A percentile compares a stretch with the other conserved stretches of the same genome.
These are phyloP conservation scores for Heliocidaris erythrogramma DNA, from an alignment of 35 echinoderm and acorn worm species.

Conservation along the genomic window DNA sequence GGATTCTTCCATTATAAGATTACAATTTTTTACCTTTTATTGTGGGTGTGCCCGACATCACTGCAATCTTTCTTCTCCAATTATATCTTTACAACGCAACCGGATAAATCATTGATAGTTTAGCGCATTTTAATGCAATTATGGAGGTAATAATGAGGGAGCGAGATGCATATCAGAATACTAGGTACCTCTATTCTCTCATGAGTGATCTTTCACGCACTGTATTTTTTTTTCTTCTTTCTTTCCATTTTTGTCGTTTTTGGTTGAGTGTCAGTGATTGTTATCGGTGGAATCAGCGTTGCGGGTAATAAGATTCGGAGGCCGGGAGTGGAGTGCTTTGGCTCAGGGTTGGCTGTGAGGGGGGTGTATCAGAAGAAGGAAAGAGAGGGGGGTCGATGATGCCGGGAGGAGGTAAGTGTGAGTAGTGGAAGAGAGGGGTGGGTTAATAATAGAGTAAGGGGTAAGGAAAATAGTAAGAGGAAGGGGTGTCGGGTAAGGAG, in stretches of 20 bases:
- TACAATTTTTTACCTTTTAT: background rate
- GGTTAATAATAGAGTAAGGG: background rate
- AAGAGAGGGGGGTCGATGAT: no score
- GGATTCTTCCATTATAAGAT: no score
- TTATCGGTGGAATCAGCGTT: background rate
- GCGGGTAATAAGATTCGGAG: background rate
- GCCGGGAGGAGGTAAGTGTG: no score
- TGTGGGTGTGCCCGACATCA: background rate
- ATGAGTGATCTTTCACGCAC: background rate
- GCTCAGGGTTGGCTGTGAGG: no score
- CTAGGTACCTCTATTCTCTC: background rate
- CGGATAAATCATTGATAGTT: background rate
- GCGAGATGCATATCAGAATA: background rate
- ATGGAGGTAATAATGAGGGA: background rate
- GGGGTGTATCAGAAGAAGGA: no score
- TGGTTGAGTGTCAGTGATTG: background rate
- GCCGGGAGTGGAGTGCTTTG: background rate
- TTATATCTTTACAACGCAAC: background rate
- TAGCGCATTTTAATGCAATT: constrained; percentile 10
- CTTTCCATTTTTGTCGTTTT: background rate
- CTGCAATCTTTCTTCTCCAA: background rate
- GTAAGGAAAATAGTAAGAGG: background rate
- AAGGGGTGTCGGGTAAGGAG: background rate
- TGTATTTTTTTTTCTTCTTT: background rate
- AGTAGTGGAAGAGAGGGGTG: background rate